Percentiles rank a stretch among this genome's conserved stretches.
phyloP scores from a whole-genome alignment of 2,797 vertebrate species.

The Phataginus tetradactyla region DNA sequence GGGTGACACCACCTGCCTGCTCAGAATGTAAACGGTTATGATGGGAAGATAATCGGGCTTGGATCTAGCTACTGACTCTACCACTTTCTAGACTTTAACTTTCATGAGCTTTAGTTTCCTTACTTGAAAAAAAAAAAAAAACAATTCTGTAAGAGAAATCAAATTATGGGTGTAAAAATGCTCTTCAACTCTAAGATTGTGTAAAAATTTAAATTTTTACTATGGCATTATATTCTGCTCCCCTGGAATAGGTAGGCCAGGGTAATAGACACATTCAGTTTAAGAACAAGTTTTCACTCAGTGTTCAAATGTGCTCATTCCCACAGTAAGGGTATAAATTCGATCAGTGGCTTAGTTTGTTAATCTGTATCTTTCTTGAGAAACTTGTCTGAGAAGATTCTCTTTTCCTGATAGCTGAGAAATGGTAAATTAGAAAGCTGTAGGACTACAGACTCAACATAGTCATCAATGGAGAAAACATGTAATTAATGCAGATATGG shows the following conservation, averaged over 20 bases:
- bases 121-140: background rate
- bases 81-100: background rate
- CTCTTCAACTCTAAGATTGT: background rate
- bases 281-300: slow-evolving; percentile 23
- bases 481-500: background rate
- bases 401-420: slow-evolving; percentile 34
- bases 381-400: slow-evolving; percentile 26
- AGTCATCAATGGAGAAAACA: background rate
- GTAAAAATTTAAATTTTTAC: background rate
- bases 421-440: slow-evolving; percentile 16
- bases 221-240: background rate
- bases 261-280: background rate
- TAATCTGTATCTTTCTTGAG: slow-evolving; percentile 45
- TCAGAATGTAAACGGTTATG: background rate
- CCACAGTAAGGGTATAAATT: slow-evolving; percentile 3
- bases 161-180: background rate
- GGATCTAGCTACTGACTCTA: background rate
- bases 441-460: background rate
- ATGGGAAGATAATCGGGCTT: background rate
- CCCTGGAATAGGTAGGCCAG: background rate
- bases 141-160: background rate
- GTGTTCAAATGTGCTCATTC: slow-evolving; percentile 50
- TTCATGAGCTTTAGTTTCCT: background rate
- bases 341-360: slow-evolving; percentile 5
- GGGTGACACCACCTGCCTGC: background rate